A percentile compares a stretch with the other conserved stretches of the same genome.
These are phyloP conservation scores for Eupithecia dodoneata DNA, from an alignment of 2,888 invertebrate genomes.

Conservation along the genomic window DNA sequence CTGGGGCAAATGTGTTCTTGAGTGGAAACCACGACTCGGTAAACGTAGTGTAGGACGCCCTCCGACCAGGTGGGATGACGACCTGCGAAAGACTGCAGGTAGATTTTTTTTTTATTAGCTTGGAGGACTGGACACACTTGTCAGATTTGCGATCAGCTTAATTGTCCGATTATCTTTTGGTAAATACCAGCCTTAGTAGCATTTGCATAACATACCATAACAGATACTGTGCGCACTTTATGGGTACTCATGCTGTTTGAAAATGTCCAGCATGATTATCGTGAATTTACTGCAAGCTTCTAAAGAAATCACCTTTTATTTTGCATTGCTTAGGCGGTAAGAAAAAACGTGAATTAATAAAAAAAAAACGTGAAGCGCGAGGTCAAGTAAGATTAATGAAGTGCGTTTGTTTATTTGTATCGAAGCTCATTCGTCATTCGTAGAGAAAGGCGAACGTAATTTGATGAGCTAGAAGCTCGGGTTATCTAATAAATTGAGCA, in stretches of 20 bases:
- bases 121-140: too few species aligned
- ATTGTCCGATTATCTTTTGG: too few species aligned
- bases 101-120: too few species aligned
- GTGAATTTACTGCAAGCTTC: not conserved
- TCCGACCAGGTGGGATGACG: too few species aligned
- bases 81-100: too few species aligned
- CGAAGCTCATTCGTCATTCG: constrained; percentile 57
- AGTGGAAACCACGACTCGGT: too few species aligned
- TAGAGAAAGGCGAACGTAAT: constrained; percentile 47
- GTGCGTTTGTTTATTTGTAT: constrained; percentile 53
- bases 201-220: not conserved
- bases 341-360: constrained; percentile 37
- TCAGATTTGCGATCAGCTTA: too few species aligned
- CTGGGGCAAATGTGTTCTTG: too few species aligned
- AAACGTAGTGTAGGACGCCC: too few species aligned
- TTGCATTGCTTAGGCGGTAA: constrained; percentile 2
- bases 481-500: constrained; percentile 42
- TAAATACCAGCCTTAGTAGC: not conserved
- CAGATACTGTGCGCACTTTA: not conserved
- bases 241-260: not conserved
- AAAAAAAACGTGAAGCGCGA: constrained; percentile 38
- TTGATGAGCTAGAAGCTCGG: constrained; percentile 47
- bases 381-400: constrained; percentile 61
- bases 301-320: not conserved
- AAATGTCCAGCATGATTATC: not conserved